Conservation (phyloP, 2,797 vertebrate genomes). For the Paguma larvata region DNA sequence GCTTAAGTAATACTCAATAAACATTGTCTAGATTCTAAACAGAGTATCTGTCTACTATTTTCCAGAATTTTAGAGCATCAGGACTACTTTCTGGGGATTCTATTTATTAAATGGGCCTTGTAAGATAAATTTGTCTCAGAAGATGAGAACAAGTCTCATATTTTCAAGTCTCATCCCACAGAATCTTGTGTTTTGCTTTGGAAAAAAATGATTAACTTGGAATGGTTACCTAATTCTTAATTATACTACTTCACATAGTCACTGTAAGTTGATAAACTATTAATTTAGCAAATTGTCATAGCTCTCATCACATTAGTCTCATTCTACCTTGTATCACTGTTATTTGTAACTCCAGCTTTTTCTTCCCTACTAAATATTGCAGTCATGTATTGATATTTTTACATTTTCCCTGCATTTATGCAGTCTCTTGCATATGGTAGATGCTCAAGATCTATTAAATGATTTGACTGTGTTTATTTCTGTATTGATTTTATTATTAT, state of each 20-base stretch:
- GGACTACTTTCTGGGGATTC: neutral
- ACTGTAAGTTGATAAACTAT: neutral
- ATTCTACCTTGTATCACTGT: neutral
- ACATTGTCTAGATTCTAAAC: slow-evolving; percentile 14
- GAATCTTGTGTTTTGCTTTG: neutral
- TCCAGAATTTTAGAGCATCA: neutral
- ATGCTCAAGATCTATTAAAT: neutral
- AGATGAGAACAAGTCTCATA: neutral
- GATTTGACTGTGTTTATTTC: slow-evolving; percentile 12
- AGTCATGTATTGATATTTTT: neutral
- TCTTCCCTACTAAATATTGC: neutral
- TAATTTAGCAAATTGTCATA: neutral
- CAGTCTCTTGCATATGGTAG: neutral
- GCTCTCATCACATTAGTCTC: neutral
- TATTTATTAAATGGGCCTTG: neutral
- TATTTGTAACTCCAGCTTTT: neutral
- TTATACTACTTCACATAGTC: neutral
- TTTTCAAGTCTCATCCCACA: neutral
- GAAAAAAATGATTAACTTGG: neutral
- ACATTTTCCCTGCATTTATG: neutral
- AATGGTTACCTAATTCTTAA: neutral
- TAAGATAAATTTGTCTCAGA: neutral
- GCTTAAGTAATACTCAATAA: neutral
- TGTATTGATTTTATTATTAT: neutral
- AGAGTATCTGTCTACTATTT: neutral